Conservation (phyloP, 2,797 vertebrate genomes). For the Cercopithecus petaurista region DNA sequence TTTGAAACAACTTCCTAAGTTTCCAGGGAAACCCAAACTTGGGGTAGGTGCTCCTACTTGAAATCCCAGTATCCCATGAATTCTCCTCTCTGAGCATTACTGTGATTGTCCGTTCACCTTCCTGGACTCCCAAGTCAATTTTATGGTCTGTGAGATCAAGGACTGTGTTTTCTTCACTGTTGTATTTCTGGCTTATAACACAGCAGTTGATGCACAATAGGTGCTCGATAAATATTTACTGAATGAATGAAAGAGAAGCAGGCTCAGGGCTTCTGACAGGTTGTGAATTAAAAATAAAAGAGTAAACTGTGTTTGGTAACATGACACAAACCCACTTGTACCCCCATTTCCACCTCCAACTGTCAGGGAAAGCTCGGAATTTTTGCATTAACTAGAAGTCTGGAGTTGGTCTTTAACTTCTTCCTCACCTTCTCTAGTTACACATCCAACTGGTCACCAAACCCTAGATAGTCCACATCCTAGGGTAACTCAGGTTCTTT, state of each 20-base stretch:
- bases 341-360: not conserved
- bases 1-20: not conserved
- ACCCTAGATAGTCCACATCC: not conserved
- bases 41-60: not conserved
- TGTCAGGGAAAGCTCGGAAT: not conserved
- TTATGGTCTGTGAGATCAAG: not conserved
- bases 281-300: not conserved
- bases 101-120: not conserved
- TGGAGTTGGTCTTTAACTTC: not conserved
- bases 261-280: not conserved
- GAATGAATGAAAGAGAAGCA: not conserved
- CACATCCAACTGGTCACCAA: not conserved
- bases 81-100: not conserved
- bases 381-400: not conserved
- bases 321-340: not conserved
- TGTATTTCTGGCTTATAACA: not conserved
- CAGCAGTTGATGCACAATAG: not conserved
- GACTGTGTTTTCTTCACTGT: constrained; percentile 1
- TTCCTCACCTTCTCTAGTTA: not conserved
- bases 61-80: not conserved
- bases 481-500: not conserved
- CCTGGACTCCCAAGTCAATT: not conserved
- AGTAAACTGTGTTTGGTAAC: not conserved
- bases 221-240: not conserved
- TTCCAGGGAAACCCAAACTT: not conserved